phyloP scores from a whole-genome alignment of 2,113 vertebrate species.

The Heterochromis multidens region DNA sequence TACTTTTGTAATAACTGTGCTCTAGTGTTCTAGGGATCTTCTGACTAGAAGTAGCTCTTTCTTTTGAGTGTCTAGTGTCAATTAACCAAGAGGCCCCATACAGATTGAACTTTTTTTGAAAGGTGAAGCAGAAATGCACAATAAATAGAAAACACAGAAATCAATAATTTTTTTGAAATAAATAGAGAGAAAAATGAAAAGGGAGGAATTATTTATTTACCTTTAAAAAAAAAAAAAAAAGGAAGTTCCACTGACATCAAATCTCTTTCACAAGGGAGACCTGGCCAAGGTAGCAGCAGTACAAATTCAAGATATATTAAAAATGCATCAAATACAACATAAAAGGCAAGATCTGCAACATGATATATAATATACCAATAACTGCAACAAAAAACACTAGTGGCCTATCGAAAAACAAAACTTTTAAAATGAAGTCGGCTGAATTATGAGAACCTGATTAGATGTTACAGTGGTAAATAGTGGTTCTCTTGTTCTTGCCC shows the following conservation, averaged over 20 bases:
- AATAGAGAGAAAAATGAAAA: background rate
- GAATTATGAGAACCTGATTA: background rate
- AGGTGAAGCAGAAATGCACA: background rate
- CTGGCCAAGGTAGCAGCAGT: background rate
- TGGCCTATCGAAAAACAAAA: background rate
- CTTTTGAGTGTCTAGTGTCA: background rate
- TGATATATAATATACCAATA: background rate
- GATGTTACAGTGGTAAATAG: background rate
- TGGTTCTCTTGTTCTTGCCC: background rate
- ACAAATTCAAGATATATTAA: accelerated
- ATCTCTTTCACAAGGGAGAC: background rate
- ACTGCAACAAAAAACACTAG: background rate
- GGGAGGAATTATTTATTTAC: background rate
- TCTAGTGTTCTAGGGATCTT: background rate
- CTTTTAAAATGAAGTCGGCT: background rate
- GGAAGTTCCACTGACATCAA: background rate
- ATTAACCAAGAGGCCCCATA: background rate
- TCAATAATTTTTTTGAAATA: background rate
- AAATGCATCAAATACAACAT: background rate
- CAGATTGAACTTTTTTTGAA: background rate
- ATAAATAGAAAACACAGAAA: background rate
- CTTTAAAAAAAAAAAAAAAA: too few species aligned
- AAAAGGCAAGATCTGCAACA: background rate
- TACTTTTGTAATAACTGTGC: background rate
- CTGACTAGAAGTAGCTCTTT: background rate